A percentile compares a stretch with the other conserved stretches of the same genome.
These are phyloP conservation scores for Hetaerina titia DNA, from an alignment of 2,888 invertebrate species.

Conservation along the genomic window DNA sequence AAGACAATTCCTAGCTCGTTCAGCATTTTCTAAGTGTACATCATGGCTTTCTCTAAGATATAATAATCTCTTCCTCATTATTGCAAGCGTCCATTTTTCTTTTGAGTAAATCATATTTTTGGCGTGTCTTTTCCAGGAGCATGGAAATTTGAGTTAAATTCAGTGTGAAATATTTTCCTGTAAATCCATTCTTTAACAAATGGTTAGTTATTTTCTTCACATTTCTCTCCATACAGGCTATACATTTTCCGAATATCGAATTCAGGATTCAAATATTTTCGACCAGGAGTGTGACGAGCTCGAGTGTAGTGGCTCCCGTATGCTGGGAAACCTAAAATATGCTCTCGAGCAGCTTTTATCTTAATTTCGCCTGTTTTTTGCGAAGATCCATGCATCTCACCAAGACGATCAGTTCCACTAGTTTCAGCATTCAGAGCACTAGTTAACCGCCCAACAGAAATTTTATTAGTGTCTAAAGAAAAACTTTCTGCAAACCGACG, in stretches of 20 bases:
- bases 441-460: constrained; percentile 70
- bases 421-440: constrained; percentile 68
- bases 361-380: constrained; percentile 6
- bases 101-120: neutral
- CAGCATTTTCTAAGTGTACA: no score
- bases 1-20: no score
- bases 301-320: neutral
- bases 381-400: constrained; percentile 67
- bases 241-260: neutral
- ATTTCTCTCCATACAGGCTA: no score
- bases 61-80: no score
- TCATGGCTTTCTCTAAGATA: no score
- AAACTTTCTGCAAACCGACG: constrained; percentile 70
- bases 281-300: constrained; percentile 56
- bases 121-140: neutral
- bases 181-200: neutral
- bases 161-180: neutral
- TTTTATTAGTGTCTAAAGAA: constrained; percentile 69
- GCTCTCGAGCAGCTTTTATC: neutral
- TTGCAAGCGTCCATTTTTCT: neutral
- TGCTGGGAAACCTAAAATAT: neutral
- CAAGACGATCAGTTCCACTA: constrained; percentile 70
- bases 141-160: no score
- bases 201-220: neutral
- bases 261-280: constrained; percentile 5